Percentiles rank a stretch among this genome's conserved stretches.
Evolutionary conservation across 2,797 vertebrate species (phyloP).

Genomic region (Harpagifer antarcticus): DNA sequence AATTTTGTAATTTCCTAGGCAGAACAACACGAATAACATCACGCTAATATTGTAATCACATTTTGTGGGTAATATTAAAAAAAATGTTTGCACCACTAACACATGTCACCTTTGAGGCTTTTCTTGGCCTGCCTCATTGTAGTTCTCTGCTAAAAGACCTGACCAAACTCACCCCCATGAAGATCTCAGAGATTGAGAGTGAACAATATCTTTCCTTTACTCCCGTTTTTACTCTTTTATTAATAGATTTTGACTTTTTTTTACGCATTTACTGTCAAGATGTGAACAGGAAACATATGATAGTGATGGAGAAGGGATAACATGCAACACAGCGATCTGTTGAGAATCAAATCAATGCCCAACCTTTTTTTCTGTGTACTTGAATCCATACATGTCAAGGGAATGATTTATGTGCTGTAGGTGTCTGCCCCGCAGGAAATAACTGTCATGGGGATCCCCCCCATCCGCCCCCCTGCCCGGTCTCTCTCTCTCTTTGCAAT

Average conservation of each 20-base stretch:
- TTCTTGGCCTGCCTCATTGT: no score
- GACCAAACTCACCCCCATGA: neutral
- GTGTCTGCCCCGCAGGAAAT: conserved; percentile 4
- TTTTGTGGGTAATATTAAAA: no score
- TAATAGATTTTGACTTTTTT: no score
- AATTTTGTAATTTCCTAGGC: no score
- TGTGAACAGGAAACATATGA: neutral
- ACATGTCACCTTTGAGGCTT: no score
- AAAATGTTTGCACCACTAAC: no score
- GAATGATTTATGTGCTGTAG: conserved; percentile 15
- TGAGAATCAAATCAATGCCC: neutral
- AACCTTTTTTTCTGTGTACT: neutral
- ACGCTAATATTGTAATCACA: no score
- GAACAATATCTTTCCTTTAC: neutral
- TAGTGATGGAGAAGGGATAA: no score
- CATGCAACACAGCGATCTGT: neutral
- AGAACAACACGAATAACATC: no score
- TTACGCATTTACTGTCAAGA: neutral
- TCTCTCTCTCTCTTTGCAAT: neutral
- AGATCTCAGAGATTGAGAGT: neutral
- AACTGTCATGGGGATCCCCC: neutral
- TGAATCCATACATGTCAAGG: neutral
- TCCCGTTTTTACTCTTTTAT: neutral
- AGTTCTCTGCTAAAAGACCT: no score
- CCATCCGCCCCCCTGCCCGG: no score